A percentile compares a stretch with the other conserved stretches of the same genome.
Evolutionary conservation across 2,113 vertebrate genomes (phyloP).

Genomic region (Lepus europaeus): DNA sequence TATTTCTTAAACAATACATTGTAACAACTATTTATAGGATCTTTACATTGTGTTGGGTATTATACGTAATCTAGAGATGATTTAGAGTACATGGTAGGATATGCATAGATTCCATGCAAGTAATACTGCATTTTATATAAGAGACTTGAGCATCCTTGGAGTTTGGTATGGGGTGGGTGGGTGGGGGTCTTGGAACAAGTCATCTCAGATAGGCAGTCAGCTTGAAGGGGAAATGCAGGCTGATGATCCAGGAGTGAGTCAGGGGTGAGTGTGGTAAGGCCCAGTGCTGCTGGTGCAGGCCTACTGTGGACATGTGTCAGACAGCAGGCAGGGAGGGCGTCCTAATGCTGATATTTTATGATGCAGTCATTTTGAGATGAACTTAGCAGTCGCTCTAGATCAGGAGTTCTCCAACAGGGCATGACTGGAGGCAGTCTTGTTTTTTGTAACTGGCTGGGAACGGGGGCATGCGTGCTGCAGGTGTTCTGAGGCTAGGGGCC

Average conservation of each 20-base stretch:
- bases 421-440: neutral
- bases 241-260: neutral
- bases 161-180: too few species aligned
- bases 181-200: too few species aligned
- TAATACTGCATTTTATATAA: too few species aligned
- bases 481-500: neutral
- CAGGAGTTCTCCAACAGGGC: neutral
- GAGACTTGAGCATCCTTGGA: too few species aligned
- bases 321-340: neutral
- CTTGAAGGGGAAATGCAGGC: neutral
- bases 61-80: too few species aligned
- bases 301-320: neutral
- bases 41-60: too few species aligned
- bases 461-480: too few species aligned
- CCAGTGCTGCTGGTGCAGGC: neutral
- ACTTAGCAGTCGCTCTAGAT: neutral
- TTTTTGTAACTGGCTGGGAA: neutral
- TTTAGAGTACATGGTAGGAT: too few species aligned
- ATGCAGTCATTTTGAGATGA: neutral
- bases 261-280: neutral
- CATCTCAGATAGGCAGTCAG: neutral
- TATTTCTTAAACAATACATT: too few species aligned
- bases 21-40: too few species aligned
- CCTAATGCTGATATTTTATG: neutral
- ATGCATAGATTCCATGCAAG: too few species aligned